A percentile compares a stretch with the other conserved stretches of the same genome.
Evolutionary conservation across 35 echinoderm and acorn worm genomes (phyloP).

Genomic region (Hemicentrotus pulcherrimus): DNA sequence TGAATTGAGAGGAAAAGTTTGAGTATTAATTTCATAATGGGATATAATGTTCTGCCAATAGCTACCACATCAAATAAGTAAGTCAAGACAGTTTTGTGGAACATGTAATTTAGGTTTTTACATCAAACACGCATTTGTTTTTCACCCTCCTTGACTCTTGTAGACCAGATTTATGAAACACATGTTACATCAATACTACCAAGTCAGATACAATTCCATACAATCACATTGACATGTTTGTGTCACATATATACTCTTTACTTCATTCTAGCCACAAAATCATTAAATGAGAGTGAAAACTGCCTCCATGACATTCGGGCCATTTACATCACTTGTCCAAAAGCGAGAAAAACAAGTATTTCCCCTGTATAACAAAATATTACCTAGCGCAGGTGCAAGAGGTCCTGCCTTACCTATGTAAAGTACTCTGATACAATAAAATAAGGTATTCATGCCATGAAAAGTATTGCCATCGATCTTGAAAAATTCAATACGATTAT

Average conservation of each 20-base stretch:
- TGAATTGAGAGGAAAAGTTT: not conserved
- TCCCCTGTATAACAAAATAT: not conserved
- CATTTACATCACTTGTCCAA: not conserved
- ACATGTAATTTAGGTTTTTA: not conserved
- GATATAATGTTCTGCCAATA: not conserved
- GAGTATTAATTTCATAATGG: not conserved
- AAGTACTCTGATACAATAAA: not conserved
- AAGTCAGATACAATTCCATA: not conserved
- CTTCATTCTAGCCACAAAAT: not conserved
- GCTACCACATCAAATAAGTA: not conserved
- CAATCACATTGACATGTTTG: not conserved
- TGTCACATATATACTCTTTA: not conserved
- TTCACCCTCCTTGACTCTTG: not conserved
- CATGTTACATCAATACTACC: not conserved
- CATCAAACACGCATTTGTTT: not conserved
- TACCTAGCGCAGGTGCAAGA: not conserved
- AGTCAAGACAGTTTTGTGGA: not conserved
- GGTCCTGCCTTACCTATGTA: not conserved
- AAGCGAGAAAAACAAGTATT: not conserved
- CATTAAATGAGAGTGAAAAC: not conserved
- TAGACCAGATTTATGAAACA: too few species aligned
- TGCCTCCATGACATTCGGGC: not conserved
- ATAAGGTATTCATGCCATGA: not conserved
- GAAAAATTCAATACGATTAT: constrained; percentile 6
- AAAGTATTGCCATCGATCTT: not conserved